A percentile compares a stretch with the other conserved stretches of the same genome.
phyloP scores from a whole-genome alignment of 2,113 vertebrate species.

The Balaenoptera acutorostrata region DNA sequence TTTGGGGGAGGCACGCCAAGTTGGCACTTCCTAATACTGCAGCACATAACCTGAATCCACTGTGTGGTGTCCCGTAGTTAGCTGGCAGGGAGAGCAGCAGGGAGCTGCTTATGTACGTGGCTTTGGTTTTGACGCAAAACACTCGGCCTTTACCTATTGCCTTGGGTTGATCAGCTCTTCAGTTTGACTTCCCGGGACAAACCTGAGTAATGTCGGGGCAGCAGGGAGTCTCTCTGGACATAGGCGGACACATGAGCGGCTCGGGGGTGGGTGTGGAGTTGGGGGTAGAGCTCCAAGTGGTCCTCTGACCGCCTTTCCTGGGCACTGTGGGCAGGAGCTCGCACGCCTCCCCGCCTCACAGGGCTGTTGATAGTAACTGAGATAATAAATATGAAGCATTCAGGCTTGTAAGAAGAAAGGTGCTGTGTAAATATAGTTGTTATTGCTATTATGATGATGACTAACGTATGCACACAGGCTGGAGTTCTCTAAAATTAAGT shows the following conservation, averaged over 20 bases:
- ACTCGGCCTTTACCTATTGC: not conserved
- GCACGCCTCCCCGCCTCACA: not conserved
- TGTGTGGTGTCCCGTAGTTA: not conserved
- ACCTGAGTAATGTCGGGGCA: not conserved
- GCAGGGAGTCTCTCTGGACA: not conserved
- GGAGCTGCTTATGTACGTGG: not conserved
- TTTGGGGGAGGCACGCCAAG: not conserved
- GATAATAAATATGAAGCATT: not conserved
- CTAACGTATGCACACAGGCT: not conserved
- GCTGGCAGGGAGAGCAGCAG: not conserved
- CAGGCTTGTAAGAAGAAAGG: not conserved
- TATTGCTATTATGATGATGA: not conserved
- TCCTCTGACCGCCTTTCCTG: not conserved
- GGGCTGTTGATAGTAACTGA: not conserved
- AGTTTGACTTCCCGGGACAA: not conserved
- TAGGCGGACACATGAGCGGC: not conserved
- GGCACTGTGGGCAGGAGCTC: not conserved
- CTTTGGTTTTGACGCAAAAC: not conserved
- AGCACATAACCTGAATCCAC: not conserved
- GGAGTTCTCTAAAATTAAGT: constrained; percentile 12
- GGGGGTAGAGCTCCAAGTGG: not conserved
- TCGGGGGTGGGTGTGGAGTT: no score
- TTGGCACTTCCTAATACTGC: not conserved
- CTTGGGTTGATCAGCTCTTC: not conserved
- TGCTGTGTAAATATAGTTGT: not conserved